These are phyloP conservation scores for Ophion obscuratus DNA, from an alignment of 2,888 invertebrate genomes.

Conservation along the genomic window DNA sequence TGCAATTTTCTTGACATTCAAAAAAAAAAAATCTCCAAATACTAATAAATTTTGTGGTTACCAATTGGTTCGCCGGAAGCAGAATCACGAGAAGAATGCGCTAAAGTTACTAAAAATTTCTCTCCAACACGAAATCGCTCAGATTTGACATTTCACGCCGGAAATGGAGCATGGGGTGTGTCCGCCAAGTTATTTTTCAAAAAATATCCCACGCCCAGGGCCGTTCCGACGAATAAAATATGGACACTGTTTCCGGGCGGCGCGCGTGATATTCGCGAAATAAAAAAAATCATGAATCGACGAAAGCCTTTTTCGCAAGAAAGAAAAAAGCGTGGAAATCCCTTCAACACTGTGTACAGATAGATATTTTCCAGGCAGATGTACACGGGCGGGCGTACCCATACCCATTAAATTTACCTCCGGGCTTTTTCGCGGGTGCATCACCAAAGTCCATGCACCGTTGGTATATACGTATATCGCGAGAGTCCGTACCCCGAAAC, in stretches of 20 bases:
- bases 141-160: background rate
- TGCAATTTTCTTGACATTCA: too few relatives aligned
- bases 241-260: background rate
- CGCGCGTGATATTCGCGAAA: background rate
- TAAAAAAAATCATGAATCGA: background rate
- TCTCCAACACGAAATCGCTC: background rate
- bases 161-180: background rate
- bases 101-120: too few relatives aligned
- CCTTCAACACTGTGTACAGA: constrained; percentile 16
- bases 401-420: constrained; percentile 40
- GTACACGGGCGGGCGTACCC: constrained; percentile 25
- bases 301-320: background rate
- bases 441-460: constrained; percentile 37
- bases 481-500: constrained; percentile 31
- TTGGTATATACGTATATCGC: constrained; percentile 6
- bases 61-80: too few relatives aligned
- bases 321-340: background rate
- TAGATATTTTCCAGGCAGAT: constrained; percentile 48
- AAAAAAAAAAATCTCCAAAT: too few relatives aligned
- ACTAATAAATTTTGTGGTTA: too few relatives aligned
- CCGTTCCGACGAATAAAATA: background rate
- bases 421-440: constrained; percentile 59
- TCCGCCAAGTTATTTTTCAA: background rate
- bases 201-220: background rate
- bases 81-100: too few relatives aligned